A percentile compares a stretch with the other conserved stretches of the same genome.
Conservation (phyloP, 2,888 invertebrate species). For the Lasius fuliginosus region DNA sequence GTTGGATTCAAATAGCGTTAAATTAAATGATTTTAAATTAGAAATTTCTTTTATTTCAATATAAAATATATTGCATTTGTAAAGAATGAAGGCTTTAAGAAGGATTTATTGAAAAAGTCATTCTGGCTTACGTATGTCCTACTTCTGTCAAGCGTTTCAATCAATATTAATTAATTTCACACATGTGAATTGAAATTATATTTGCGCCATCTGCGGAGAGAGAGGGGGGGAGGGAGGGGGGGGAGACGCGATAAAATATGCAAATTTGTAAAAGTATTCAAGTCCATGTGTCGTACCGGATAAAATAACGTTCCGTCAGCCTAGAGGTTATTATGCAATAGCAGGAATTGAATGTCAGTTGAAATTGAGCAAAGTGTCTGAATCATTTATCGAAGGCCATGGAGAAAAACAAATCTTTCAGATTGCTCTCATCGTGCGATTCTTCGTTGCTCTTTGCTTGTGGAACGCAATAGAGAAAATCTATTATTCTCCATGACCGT, state of each 20-base stretch:
- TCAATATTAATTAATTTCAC: conserved; percentile 41
- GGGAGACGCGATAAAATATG: conserved; percentile 33
- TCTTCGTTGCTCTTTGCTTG: conserved; percentile 17
- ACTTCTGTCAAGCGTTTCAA: neutral
- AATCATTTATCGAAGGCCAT: conserved; percentile 59
- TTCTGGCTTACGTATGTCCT: neutral
- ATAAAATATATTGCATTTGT: neutral
- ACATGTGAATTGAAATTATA: conserved; percentile 12
- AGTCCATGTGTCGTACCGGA: conserved; percentile 12
- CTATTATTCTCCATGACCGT: conserved; percentile 10
- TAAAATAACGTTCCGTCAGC: conserved; percentile 23
- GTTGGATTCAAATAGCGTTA: neutral
- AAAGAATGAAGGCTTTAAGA: neutral
- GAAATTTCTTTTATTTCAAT: neutral
- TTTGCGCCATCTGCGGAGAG: neutral
- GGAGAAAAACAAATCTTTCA: conserved; percentile 60
- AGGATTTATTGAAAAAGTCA: neutral
- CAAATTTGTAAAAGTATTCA: conserved; percentile 35
- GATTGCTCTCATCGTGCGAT: conserved; percentile 8
- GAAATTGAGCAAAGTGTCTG: conserved; percentile 59
- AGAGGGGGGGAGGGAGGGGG: neutral
- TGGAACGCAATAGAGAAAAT: conserved; percentile 34
- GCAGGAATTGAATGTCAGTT: conserved; percentile 43
- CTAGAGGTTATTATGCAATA: conserved; percentile 31
- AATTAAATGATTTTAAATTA: neutral